Conservation (phyloP, 1,140 invertebrate species). For the Choristoneura fumiferana region DNA sequence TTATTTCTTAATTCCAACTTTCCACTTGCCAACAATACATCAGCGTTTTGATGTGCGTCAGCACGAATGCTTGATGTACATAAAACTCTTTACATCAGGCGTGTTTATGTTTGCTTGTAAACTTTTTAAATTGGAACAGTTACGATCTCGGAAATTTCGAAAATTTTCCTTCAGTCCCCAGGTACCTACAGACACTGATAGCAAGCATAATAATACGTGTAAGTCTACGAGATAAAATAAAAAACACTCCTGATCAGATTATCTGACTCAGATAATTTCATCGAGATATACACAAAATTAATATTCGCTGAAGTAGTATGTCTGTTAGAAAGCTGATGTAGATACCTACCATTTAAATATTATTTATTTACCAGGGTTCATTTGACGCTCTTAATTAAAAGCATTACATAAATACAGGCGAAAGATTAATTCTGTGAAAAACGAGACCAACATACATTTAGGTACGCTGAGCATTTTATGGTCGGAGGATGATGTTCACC, state of each 20-base stretch:
- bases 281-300: neutral
- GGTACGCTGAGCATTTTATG: neutral
- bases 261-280: neutral
- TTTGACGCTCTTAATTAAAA: conserved; percentile 6
- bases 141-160: neutral
- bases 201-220: neutral
- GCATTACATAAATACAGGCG: neutral
- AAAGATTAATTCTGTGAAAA: neutral
- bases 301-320: neutral
- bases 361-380: neutral
- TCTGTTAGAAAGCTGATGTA: neutral
- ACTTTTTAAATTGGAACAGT: conserved; percentile 14
- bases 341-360: neutral
- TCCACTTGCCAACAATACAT: conserved; percentile 33
- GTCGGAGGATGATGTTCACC: conserved; percentile 6
- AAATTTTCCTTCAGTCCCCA: neutral
- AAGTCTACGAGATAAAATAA: neutral
- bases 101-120: conserved; percentile 29
- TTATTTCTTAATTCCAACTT: conserved; percentile 11
- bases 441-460: conserved; percentile 2
- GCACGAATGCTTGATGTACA: conserved; percentile 6
- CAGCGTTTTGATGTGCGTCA: conserved; percentile 25
- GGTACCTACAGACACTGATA: neutral
- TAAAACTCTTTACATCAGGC: conserved; percentile 28
- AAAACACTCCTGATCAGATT: neutral